Evolutionary conservation across 1,140 invertebrate genomes (phyloP).

Genomic region (Trichonephila inaurata): DNA sequence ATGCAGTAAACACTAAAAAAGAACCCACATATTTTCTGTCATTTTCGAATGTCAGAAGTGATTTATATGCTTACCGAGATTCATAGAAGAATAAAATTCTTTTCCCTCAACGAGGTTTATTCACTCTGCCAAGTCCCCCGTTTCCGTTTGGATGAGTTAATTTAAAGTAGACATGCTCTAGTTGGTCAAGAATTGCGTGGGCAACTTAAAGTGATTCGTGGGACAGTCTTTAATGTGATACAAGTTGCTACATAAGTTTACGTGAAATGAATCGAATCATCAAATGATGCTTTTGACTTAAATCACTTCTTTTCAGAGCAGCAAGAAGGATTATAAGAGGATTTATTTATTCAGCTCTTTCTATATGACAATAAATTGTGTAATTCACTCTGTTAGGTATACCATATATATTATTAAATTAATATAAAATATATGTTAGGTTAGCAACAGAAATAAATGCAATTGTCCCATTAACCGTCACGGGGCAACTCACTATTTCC

Average conservation of each 20-base stretch:
- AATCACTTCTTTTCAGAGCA: neutral
- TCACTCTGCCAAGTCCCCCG: neutral
- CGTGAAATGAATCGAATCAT: neutral
- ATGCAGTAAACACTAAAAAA: neutral
- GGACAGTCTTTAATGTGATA: neutral
- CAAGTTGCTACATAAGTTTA: neutral
- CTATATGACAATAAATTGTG: neutral
- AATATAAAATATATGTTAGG: too few species aligned
- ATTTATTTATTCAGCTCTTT: neutral
- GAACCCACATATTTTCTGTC: neutral
- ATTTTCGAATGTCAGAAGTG: neutral
- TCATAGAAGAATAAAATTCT: neutral
- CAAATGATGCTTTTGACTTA: neutral
- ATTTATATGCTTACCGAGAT: neutral
- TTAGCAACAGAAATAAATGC: too few species aligned
- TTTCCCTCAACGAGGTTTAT: neutral
- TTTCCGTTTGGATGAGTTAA: neutral
- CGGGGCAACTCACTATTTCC: too few species aligned
- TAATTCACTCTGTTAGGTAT: too few species aligned
- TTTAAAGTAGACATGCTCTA: slow-evolving; percentile 5
- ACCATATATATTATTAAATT: too few species aligned
- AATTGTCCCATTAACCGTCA: too few species aligned
- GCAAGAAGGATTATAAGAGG: neutral
- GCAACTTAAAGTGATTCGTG: neutral
- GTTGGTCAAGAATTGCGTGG: neutral